phyloP scores from a whole-genome alignment of 2,888 invertebrate genomes.

The Phrixothrix hirtus region DNA sequence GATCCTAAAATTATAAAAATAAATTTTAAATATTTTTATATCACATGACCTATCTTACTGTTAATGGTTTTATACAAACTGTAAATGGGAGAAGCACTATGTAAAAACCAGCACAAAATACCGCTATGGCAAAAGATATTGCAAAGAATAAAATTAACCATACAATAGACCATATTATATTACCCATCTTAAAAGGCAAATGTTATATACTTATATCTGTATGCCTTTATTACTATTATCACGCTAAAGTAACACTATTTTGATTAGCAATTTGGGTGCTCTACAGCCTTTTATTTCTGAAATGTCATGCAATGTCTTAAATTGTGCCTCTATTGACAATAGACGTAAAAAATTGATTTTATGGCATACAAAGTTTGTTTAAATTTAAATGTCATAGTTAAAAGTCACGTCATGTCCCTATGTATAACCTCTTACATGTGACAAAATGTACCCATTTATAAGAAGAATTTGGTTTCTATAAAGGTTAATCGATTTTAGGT shows the following conservation, averaged over 20 bases:
- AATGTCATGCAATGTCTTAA: too few species aligned
- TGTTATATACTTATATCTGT: background rate
- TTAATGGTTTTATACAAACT: slow-evolving; percentile 68
- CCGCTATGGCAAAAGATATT: slow-evolving; percentile 69
- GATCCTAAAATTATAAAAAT: slow-evolving; percentile 59
- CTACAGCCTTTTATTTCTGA: too few species aligned
- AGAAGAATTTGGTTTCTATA: too few species aligned
- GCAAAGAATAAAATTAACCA: slow-evolving; percentile 74
- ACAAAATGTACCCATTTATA: too few species aligned
- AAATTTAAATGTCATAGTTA: too few species aligned
- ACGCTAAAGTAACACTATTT: background rate
- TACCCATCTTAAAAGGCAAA: slow-evolving; percentile 61
- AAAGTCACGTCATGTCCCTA: too few species aligned
- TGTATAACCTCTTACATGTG: too few species aligned
- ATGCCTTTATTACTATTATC: background rate
- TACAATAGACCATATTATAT: slow-evolving; percentile 68
- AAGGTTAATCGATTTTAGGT: too few species aligned
- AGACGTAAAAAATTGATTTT: too few species aligned
- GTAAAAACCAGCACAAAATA: slow-evolving; percentile 69
- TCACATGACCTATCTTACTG: slow-evolving; percentile 59
- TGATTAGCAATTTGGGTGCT: background rate
- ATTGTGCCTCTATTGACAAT: too few species aligned
- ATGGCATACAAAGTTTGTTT: too few species aligned
- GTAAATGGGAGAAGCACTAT: slow-evolving; percentile 69
- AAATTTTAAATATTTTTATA: background rate